A percentile compares a stretch with the other conserved stretches of the same genome.
Evolutionary conservation across 2,888 invertebrate species (phyloP).

Genomic region (Nemurella pictetii): DNA sequence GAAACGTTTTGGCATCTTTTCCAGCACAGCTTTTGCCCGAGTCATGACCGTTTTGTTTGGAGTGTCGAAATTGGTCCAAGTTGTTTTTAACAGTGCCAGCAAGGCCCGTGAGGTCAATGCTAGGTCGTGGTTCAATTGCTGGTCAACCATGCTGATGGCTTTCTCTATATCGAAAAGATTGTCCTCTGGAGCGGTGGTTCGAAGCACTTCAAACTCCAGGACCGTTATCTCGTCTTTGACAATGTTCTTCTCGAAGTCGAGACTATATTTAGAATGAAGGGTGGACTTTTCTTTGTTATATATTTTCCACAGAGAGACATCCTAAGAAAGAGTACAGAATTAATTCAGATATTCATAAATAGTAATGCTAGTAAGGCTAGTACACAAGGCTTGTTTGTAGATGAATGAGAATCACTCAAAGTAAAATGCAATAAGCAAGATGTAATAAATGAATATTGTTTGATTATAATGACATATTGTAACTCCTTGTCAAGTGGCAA

Average conservation of each 20-base stretch:
- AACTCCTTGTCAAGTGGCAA: not conserved
- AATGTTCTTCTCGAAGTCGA: not conserved
- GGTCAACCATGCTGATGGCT: not conserved
- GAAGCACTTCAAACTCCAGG: not conserved
- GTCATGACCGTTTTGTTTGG: not conserved
- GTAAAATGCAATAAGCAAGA: too few relatives aligned
- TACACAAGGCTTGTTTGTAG: too few relatives aligned
- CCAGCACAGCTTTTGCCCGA: not conserved
- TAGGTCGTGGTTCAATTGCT: not conserved
- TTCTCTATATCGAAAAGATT: not conserved
- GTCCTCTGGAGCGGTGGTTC: not conserved
- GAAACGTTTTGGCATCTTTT: not conserved
- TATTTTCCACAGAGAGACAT: not conserved
- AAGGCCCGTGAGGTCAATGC: not conserved
- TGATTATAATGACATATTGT: not conserved
- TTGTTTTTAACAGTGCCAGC: not conserved
- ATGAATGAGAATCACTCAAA: too few relatives aligned
- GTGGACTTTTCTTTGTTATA: not conserved
- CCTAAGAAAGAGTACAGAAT: not conserved
- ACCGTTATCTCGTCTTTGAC: not conserved
- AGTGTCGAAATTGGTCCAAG: not conserved
- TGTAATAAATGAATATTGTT: too few relatives aligned
- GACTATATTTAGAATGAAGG: not conserved
- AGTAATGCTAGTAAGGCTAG: too few relatives aligned
- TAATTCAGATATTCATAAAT: too few relatives aligned